Evolutionary conservation across 2,113 vertebrate genomes (phyloP), one percentile per base, ranked within the genome.

Genomic region (Drymodes brunneopygia): DNA sequence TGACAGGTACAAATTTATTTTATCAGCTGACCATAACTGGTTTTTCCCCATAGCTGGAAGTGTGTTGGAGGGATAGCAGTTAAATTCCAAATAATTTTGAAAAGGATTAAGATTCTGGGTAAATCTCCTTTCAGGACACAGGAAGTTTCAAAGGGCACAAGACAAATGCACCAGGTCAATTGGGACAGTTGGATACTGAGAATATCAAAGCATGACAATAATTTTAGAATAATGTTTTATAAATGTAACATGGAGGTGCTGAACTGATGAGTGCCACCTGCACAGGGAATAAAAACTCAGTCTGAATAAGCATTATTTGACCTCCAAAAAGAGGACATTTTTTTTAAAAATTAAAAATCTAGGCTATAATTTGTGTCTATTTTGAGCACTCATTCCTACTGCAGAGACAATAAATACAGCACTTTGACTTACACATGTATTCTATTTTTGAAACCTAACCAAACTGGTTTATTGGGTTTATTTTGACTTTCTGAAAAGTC

Each of bases 401-500:
- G 85, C 64, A 66, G 38, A 92, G 79, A 90, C 85, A 95, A 90
- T 82, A 95, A 95, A 90, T 87, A 70, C 35, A 91, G 71, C 81
- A 67, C 74, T 92, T 90, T 82, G 93, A 88, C 94, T 95, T 90
- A 86, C 62, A 86, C 61, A 18, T 11, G 38, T 62, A 48, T 82
- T 85, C 94, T 95, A 80, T 96, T 95, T 95, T 87, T 94, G 87
- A 96, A 93, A 94, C 85, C 93, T 83, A 71, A 95, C 93, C 94
- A 86, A 50, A 95, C 95, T 94, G 85, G 95, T 94, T 95, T 95
- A 96, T 94, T 97, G 0, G 87, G 94, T 95, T 95, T 96, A 97
- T 96, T 97, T 94, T 94, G 85, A 93, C 94, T 96, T 96, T 95
- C 92, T 95, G 92, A 88, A 91, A 88, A 92, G 84, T 47, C 87